These are phyloP conservation scores for Gulo gulo DNA, from an alignment of 2,113 vertebrate genomes.

Conservation along the genomic window DNA sequence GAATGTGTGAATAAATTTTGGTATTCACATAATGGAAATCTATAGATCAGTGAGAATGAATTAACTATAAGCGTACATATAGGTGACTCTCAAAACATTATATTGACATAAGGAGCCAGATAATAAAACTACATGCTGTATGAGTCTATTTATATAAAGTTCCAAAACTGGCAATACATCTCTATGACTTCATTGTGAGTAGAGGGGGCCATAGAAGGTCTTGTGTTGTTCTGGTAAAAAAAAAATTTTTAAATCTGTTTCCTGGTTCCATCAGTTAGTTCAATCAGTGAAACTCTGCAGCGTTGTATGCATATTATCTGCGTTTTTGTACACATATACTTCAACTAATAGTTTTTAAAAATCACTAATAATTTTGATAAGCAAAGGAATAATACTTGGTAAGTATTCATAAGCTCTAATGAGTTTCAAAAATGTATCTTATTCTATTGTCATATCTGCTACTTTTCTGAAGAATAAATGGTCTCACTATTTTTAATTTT, in stretches of 20 bases:
- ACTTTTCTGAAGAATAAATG: not conserved
- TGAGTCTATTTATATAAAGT: not conserved
- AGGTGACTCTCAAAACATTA: not conserved
- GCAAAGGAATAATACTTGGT: not conserved
- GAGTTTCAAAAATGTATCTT: not conserved
- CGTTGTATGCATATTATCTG: not conserved
- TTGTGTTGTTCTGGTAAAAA: not conserved
- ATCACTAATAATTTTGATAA: not conserved
- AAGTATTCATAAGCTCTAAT: not conserved
- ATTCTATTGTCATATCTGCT: not conserved
- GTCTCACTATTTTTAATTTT: not conserved
- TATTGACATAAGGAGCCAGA: not conserved
- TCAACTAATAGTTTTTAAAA: not conserved
- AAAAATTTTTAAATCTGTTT: not conserved
- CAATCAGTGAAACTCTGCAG: not conserved
- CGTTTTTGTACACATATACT: not conserved
- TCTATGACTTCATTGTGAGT: not conserved
- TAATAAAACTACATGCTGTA: not conserved
- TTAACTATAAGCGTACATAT: not conserved
- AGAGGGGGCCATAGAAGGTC: rapidly evolving
- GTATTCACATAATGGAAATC: not conserved
- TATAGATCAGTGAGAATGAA: not conserved
- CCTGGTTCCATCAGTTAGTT: not conserved
- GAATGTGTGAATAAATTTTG: not conserved
- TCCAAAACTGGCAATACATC: not conserved